Percentiles rank a stretch among this genome's conserved stretches.
phyloP scores from a whole-genome alignment of 2,113 vertebrate genomes.

The Cavia aperea region DNA sequence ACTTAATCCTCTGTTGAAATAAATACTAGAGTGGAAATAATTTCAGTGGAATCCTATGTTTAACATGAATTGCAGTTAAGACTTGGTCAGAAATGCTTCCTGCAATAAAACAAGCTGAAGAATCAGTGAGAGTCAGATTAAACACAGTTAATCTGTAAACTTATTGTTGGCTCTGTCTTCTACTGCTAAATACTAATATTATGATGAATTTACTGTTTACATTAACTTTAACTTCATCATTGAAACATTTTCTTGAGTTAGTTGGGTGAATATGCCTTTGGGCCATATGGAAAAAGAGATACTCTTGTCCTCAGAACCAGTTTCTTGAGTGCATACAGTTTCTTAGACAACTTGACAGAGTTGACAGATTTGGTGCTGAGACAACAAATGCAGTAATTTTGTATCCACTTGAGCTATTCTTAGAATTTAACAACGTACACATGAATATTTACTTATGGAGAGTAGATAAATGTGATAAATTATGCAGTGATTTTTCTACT shows the following conservation, averaged over 20 bases:
- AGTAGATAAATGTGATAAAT: background rate
- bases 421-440: background rate
- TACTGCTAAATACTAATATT: background rate
- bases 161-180: background rate
- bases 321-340: background rate
- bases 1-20: background rate
- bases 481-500: background rate
- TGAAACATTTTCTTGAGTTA: constrained; percentile 8
- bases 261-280: background rate
- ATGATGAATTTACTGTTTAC: background rate
- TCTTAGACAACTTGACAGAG: background rate
- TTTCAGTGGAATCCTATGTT: background rate
- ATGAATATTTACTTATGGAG: background rate
- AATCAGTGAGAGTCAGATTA: background rate
- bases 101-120: background rate
- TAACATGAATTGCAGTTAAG: background rate
- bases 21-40: background rate
- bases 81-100: background rate
- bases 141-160: background rate
- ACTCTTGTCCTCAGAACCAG: background rate
- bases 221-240: constrained; percentile 20
- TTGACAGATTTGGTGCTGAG: background rate
- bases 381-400: constrained; percentile 7
- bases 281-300: background rate
- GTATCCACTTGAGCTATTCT: background rate